These are phyloP conservation scores for Galeopterus variegatus DNA, from an alignment of 2,113 vertebrate genomes.

Conservation along the genomic window DNA sequence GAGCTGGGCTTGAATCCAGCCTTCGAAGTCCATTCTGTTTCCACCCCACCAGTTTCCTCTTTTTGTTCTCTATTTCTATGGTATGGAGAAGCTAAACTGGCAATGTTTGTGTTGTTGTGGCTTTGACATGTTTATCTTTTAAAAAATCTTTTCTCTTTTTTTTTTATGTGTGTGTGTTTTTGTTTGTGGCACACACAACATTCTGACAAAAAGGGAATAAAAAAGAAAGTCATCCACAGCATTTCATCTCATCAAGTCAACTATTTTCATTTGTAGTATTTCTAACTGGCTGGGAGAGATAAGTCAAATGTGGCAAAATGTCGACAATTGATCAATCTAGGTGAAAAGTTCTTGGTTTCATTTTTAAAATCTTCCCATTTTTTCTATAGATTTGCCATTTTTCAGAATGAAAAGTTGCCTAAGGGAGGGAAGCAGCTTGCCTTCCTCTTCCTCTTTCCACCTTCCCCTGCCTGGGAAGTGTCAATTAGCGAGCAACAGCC, in stretches of 20 bases:
- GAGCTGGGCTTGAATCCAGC: background rate
- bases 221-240: background rate
- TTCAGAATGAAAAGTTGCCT: background rate
- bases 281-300: background rate
- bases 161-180: background rate
- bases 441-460: background rate
- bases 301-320: background rate
- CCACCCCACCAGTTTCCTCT: no score
- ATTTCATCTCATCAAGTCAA: slow-evolving; percentile 2
- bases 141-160: background rate
- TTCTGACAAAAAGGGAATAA: background rate
- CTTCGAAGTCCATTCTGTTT: background rate
- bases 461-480: background rate
- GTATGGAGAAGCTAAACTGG: background rate
- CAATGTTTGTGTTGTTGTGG: background rate
- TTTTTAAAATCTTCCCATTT: background rate
- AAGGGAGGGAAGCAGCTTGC: background rate
- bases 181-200: background rate
- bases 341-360: background rate
- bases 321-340: background rate
- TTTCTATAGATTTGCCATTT: background rate
- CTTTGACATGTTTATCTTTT: slow-evolving; percentile 25
- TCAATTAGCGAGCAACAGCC: background rate
- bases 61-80: background rate
- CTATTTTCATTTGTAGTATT: background rate